Percentiles rank a stretch among this genome's conserved stretches.
Evolutionary conservation across 2,888 invertebrate genomes (phyloP).

Genomic region (Apodemia mormo): DNA sequence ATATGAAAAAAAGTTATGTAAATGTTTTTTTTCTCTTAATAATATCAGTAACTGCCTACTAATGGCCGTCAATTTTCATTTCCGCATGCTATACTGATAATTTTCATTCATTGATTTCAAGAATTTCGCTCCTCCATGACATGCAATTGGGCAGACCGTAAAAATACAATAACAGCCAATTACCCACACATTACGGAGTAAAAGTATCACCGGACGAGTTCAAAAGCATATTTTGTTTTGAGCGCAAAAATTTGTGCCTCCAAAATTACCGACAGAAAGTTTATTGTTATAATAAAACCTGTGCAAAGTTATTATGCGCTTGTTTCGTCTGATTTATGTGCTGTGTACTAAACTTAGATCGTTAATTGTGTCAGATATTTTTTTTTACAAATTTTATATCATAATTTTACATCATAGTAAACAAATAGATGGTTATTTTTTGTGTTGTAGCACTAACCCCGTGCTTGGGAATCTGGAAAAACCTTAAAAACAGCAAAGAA

Average conservation of each 20-base stretch:
- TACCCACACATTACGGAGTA: constrained; percentile 42
- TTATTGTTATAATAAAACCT: constrained; percentile 70
- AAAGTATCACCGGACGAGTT: constrained; percentile 46
- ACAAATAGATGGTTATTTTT: too few relatives aligned
- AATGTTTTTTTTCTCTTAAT: too few relatives aligned
- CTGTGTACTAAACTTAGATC: constrained; percentile 13
- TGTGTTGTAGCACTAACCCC: too few relatives aligned
- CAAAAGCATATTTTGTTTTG: constrained; percentile 59
- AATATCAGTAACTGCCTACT: background rate
- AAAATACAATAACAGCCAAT: constrained; percentile 30
- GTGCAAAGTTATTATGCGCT: constrained; percentile 58
- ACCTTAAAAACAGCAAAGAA: too few relatives aligned
- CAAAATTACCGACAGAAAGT: constrained; percentile 53
- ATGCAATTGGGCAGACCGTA: constrained; percentile 23
- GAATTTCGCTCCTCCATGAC: constrained; percentile 8
- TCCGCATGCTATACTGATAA: background rate
- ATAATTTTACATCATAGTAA: too few relatives aligned
- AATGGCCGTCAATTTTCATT: background rate
- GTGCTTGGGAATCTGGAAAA: too few relatives aligned
- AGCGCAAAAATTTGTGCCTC: constrained; percentile 55
- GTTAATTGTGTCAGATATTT: background rate
- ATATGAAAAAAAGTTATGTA: too few relatives aligned
- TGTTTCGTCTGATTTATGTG: constrained; percentile 57
- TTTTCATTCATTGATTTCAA: constrained; percentile 12
- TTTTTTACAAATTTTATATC: too few relatives aligned